Conservation (phyloP, 2,113 vertebrate species). For the Podarcis cretensis region DNA sequence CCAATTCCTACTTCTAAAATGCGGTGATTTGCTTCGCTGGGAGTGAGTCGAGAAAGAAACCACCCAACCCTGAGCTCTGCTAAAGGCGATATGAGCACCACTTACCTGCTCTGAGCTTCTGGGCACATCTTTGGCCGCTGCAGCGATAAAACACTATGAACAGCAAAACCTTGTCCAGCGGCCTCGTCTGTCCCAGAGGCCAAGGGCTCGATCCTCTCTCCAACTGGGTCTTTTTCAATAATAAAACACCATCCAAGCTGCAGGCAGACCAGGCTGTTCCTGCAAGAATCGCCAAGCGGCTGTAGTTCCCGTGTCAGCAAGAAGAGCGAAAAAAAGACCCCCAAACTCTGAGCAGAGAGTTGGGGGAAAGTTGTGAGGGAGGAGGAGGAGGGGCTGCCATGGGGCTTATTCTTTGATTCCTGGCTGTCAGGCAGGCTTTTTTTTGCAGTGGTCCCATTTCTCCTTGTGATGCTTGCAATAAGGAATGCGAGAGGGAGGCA, state of each 20-base stretch:
- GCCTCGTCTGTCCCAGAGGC: neutral
- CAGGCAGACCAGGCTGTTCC: neutral
- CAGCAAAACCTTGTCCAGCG: fast-evolving
- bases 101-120: slow-evolving; percentile 48
- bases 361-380: slow-evolving; percentile 24
- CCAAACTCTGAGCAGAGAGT: neutral
- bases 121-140: fast-evolving
- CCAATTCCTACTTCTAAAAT: neutral
- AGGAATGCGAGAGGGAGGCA: neutral
- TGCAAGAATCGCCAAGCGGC: neutral
- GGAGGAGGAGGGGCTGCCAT: slow-evolving; percentile 46
- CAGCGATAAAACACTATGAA: fast-evolving
- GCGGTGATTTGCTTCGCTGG: neutral
- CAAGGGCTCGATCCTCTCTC: too few species aligned
- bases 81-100: fast-evolving
- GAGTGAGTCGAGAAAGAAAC: neutral
- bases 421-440: neutral
- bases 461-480: fast-evolving
- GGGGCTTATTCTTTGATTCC: neutral
- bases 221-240: neutral
- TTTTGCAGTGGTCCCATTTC: neutral
- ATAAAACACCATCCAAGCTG: neutral
- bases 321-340: neutral
- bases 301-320: neutral
- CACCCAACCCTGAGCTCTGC: fast-evolving